These are phyloP conservation scores for Teleiodes luculella DNA, from an alignment of 2,888 invertebrate species.

Conservation along the genomic window DNA sequence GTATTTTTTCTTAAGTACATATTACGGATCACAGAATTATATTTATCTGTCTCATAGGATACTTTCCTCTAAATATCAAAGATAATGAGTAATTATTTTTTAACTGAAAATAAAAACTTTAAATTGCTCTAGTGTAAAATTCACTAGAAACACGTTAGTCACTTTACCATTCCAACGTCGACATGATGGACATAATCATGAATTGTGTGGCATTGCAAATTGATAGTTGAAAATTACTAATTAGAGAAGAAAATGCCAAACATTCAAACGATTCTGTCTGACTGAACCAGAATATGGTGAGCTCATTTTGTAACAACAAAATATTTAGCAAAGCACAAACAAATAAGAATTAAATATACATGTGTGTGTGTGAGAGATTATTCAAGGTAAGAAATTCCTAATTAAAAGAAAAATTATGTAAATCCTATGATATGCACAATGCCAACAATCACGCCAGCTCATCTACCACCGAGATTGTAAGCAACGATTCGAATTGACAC, in stretches of 20 bases:
- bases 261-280: slow-evolving; percentile 33
- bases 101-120: too few species aligned
- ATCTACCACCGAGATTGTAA: slow-evolving; percentile 6
- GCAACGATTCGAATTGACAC: slow-evolving; percentile 52
- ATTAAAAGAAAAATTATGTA: background rate
- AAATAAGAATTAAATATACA: background rate
- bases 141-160: too few species aligned
- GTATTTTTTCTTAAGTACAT: too few species aligned
- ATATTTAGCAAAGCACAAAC: slow-evolving; percentile 25
- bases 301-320: slow-evolving; percentile 32
- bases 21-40: too few species aligned
- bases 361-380: too few species aligned
- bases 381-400: background rate
- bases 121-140: too few species aligned
- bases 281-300: slow-evolving; percentile 26
- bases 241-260: slow-evolving; percentile 40
- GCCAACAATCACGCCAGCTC: slow-evolving; percentile 14
- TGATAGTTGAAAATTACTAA: slow-evolving; percentile 46
- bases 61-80: too few species aligned
- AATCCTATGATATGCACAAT: slow-evolving; percentile 27
- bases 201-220: slow-evolving; percentile 13
- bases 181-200: slow-evolving; percentile 3
- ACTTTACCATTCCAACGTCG: too few species aligned
- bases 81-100: too few species aligned
- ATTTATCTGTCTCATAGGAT: too few species aligned